Conservation (phyloP, 2,888 invertebrate species). For the Drosophila melanocephala region DNA sequence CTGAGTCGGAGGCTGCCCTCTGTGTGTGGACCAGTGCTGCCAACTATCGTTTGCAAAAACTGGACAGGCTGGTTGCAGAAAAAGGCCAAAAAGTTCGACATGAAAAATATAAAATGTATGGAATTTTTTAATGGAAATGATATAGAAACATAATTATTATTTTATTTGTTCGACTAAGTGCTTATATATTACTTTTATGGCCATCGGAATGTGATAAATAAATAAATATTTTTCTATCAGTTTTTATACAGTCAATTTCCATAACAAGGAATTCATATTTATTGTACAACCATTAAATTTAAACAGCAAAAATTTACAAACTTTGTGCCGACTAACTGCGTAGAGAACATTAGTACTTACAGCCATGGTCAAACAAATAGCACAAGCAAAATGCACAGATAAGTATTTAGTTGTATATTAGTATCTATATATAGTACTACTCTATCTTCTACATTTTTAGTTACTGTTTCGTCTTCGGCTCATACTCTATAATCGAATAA, state of each 20-base stretch:
- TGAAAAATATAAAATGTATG: background rate
- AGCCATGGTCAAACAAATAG: background rate
- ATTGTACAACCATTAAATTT: background rate
- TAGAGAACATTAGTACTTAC: background rate
- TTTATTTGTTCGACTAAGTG: background rate
- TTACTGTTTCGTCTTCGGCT: background rate
- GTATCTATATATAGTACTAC: background rate
- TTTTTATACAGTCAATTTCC: no score
- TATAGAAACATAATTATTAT: background rate
- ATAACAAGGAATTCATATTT: background rate
- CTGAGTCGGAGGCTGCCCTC: conserved; percentile 29
- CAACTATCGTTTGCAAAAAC: background rate
- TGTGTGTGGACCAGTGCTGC: conserved; percentile 25
- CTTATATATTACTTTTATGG: background rate
- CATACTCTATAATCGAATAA: background rate
- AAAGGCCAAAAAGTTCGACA: background rate
- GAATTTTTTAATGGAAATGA: background rate
- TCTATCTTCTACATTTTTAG: background rate
- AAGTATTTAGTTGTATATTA: background rate
- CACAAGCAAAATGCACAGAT: background rate
- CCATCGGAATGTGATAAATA: background rate
- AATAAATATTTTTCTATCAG: background rate
- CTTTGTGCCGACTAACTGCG: background rate
- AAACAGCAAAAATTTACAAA: background rate
- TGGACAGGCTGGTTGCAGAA: background rate